Percentiles rank a stretch among this genome's conserved stretches.
These are phyloP conservation scores for Crypturellus tataupa DNA, from an alignment of 2,797 vertebrate genomes.

Conservation along the genomic window DNA sequence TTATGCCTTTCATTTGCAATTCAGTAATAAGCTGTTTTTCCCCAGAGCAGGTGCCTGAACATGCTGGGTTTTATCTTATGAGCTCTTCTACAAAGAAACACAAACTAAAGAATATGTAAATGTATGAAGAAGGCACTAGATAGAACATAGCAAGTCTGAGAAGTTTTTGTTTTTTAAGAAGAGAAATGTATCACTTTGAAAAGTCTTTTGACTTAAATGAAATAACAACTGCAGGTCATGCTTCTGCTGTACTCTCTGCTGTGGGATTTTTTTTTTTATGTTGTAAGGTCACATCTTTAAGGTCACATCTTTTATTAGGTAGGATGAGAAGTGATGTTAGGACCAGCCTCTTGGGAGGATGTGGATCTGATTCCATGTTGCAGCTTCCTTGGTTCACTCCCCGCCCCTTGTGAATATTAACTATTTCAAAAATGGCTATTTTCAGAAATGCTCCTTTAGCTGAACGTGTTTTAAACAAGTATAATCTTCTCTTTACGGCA, in stretches of 20 bases:
- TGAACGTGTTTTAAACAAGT: not conserved
- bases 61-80: not conserved
- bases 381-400: not conserved
- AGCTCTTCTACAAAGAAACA: not conserved
- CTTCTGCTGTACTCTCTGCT: not conserved
- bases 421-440: not conserved
- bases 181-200: not conserved
- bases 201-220: not conserved
- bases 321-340: not conserved
- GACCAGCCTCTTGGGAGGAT: not conserved
- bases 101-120: not conserved
- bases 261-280: not conserved
- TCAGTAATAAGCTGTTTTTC: not conserved
- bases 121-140: not conserved
- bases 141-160: rapidly evolving
- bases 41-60: not conserved
- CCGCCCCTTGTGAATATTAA: not conserved
- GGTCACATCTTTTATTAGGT: not conserved
- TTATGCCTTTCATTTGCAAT: not conserved
- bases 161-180: not conserved
- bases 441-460: conserved; percentile 17
- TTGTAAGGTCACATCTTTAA: not conserved
- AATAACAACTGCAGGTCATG: not conserved
- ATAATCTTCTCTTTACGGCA: not conserved
- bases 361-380: not conserved